Evolutionary conservation across 2,797 vertebrate species (phyloP).

Genomic region (Takifugu rubripes): DNA sequence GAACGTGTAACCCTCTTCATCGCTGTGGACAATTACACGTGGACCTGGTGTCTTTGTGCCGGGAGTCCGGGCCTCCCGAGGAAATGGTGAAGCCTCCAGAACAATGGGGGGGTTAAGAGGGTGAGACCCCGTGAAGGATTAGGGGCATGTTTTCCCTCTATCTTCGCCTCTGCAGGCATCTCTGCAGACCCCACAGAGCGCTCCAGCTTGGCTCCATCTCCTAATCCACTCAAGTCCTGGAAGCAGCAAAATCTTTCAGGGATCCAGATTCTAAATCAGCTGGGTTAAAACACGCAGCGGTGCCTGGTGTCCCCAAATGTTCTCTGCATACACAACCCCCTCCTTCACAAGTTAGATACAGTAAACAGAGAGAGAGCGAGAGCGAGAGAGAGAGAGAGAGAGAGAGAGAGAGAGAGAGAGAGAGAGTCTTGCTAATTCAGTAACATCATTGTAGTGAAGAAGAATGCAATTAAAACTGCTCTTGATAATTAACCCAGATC

Average conservation of each 20-base stretch:
- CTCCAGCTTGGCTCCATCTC: conserved; percentile 48
- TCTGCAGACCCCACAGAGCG: conserved; percentile 33
- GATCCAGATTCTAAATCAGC: conserved; percentile 36
- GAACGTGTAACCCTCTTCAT: conserved; percentile 37
- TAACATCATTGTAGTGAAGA: conserved; percentile 58
- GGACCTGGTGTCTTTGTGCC: conserved; percentile 48
- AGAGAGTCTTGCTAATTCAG: conserved; percentile 46
- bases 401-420: conserved; percentile 31
- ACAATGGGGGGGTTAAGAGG: conserved; percentile 71
- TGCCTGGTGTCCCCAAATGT: conserved; percentile 28
- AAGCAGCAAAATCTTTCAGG: conserved; percentile 29
- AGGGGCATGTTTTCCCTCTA: conserved; percentile 63
- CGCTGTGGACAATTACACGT: conserved; percentile 56
- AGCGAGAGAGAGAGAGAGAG: conserved; percentile 30
- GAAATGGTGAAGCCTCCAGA: conserved; percentile 55
- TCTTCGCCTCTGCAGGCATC: conserved; percentile 63
- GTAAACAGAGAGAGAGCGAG: conserved; percentile 11
- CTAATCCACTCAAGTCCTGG: conserved; percentile 51
- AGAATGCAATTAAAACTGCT: conserved; percentile 70
- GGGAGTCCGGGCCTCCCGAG: conserved; percentile 39
- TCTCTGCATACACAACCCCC: conserved; percentile 8
- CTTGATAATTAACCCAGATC: conserved; percentile 72
- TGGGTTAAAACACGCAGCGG: conserved; percentile 27
- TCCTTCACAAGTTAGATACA: not conserved
- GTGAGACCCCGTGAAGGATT: conserved; percentile 68